Evolutionary conservation across 2,797 vertebrate genomes (phyloP).

Genomic region (Varecia variegata): DNA sequence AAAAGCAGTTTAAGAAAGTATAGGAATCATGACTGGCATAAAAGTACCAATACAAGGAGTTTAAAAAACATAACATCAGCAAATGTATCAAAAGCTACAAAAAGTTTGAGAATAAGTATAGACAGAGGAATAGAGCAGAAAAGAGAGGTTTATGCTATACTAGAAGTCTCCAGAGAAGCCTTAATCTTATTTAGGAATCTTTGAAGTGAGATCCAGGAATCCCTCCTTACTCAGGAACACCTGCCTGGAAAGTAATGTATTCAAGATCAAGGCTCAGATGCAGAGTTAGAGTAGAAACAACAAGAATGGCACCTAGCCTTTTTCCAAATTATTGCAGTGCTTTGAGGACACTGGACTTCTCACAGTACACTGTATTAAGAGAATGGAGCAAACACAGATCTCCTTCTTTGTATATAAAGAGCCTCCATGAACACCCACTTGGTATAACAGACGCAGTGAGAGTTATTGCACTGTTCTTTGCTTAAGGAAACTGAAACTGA

Average conservation of each 20-base stretch:
- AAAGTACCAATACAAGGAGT: background rate
- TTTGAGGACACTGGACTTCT: background rate
- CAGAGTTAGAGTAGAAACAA: background rate
- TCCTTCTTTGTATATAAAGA: background rate
- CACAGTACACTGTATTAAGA: background rate
- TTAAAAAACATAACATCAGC: background rate
- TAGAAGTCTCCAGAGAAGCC: background rate
- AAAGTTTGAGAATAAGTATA: background rate
- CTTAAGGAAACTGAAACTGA: background rate
- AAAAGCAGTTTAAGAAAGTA: background rate
- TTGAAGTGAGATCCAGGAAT: background rate
- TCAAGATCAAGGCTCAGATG: background rate
- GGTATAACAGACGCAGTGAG: background rate
- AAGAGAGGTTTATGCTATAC: background rate
- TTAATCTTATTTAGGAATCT: background rate
- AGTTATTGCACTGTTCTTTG: background rate
- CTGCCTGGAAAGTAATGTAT: background rate
- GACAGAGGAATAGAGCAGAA: background rate
- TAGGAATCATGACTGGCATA: background rate
- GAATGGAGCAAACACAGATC: background rate
- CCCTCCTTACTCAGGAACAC: background rate
- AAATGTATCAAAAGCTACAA: constrained; percentile 4
- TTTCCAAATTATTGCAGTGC: background rate
- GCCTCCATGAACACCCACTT: background rate
- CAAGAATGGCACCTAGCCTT: background rate